These are phyloP conservation scores for Boloria euphrosyne DNA, from an alignment of 2,888 invertebrate genomes.

Conservation along the genomic window DNA sequence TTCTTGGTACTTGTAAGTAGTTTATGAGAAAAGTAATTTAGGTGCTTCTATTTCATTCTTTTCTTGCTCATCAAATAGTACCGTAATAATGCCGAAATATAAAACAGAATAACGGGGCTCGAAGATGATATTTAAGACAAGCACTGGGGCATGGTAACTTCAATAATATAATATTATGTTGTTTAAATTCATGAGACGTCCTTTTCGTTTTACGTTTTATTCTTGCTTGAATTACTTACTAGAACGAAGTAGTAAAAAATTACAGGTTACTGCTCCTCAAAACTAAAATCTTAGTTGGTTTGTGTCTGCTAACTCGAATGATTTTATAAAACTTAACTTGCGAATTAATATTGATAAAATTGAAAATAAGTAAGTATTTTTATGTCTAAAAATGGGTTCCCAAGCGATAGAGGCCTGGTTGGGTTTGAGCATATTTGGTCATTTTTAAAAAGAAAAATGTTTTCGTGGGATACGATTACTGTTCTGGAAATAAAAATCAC, in stretches of 20 bases:
- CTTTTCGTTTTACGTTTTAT: constrained; percentile 5
- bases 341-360: no score
- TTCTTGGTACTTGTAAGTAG: constrained; percentile 12
- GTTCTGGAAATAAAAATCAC: no score
- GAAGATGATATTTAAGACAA: constrained; percentile 31
- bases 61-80: constrained; percentile 31
- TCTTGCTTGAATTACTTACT: not conserved
- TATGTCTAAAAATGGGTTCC: no score
- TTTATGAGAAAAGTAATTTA: constrained; percentile 1
- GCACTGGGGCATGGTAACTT: constrained; percentile 21
- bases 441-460: no score
- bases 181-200: constrained; percentile 14
- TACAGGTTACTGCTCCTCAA: not conserved
- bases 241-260: constrained; percentile 1
- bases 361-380: no score
- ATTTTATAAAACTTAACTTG: no score
- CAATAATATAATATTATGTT: constrained; percentile 15
- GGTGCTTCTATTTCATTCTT: constrained; percentile 24
- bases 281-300: not conserved
- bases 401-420: no score
- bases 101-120: constrained; percentile 31
- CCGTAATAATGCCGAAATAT: constrained; percentile 38
- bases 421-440: no score
- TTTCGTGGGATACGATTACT: no score
- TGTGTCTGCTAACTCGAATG: no score